Evolutionary conservation across 2,888 invertebrate species (phyloP).

Genomic region (Pristionchus japonicus): DNA sequence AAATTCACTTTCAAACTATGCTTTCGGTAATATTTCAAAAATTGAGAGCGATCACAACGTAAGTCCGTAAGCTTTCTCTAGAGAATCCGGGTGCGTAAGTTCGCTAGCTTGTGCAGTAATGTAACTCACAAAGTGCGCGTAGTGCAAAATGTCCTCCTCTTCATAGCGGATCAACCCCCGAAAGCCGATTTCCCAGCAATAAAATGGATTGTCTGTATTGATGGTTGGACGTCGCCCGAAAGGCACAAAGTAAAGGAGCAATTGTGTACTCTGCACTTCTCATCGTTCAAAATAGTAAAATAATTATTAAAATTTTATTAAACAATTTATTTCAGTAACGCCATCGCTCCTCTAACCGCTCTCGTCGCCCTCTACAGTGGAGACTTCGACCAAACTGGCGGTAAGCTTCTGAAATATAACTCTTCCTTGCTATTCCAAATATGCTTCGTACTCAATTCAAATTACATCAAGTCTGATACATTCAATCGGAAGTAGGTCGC

Average conservation of each 20-base stretch:
- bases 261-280: background rate
- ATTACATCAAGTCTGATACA: background rate
- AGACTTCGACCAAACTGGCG: slow-evolving; percentile 83
- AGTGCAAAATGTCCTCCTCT: background rate
- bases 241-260: background rate
- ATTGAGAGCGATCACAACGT: no score
- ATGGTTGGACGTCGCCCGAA: background rate
- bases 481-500: background rate
- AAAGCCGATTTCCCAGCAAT: background rate
- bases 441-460: background rate
- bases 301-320: background rate
- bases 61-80: background rate
- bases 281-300: no score
- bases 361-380: slow-evolving; percentile 91
- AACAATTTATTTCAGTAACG: slow-evolving; percentile 81
- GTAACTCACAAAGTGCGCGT: background rate
- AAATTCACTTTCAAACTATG: no score
- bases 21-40: no score
- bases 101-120: background rate
- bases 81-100: background rate
- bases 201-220: background rate
- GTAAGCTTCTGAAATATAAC: background rate
- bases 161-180: background rate
- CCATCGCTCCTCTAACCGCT: slow-evolving; percentile 95
- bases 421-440: background rate